phyloP scores from a whole-genome alignment of 2,888 invertebrate species.

The Desoria tigrina region DNA sequence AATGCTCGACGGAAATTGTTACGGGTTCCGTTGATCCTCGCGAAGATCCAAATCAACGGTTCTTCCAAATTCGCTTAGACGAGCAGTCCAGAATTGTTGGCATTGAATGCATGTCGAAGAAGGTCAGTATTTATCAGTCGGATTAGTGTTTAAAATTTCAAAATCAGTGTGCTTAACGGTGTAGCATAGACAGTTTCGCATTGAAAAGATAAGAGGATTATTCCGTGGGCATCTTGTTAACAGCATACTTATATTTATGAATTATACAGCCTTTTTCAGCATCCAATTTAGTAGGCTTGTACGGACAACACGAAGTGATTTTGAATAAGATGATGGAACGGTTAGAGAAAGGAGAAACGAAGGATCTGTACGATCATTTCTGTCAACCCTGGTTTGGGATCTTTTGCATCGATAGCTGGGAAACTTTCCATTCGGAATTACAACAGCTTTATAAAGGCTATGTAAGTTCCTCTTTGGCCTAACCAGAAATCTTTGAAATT shows the following conservation, averaged over 20 bases:
- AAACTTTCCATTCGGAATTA: constrained; percentile 53
- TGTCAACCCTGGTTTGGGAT: constrained; percentile 67
- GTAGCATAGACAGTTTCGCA: not conserved
- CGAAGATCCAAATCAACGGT: constrained; percentile 40
- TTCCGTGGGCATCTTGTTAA: not conserved
- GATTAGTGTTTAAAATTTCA: not conserved
- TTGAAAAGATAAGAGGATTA: not conserved
- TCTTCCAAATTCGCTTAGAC: constrained; percentile 43
- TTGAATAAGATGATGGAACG: constrained; percentile 68
- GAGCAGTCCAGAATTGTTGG: constrained; percentile 35
- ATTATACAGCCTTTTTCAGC: constrained; percentile 60
- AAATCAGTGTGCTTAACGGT: not conserved
- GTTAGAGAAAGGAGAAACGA: constrained; percentile 65
- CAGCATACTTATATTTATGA: not conserved
- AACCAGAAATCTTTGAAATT: not conserved
- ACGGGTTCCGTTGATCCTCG: constrained; percentile 42
- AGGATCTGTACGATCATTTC: constrained; percentile 69
- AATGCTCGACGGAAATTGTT: constrained; percentile 43
- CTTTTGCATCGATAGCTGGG: constrained; percentile 66
- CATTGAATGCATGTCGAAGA: constrained; percentile 61
- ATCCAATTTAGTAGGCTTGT: constrained; percentile 65
- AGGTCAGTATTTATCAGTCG: constrained; percentile 13
- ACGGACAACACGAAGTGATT: constrained; percentile 72
- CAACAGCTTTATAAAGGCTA: constrained; percentile 24
- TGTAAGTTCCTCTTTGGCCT: constrained; percentile 24